These are phyloP conservation scores for Brienomyrus brachyistius DNA, from an alignment of 2,113 vertebrate genomes.

Conservation along the genomic window DNA sequence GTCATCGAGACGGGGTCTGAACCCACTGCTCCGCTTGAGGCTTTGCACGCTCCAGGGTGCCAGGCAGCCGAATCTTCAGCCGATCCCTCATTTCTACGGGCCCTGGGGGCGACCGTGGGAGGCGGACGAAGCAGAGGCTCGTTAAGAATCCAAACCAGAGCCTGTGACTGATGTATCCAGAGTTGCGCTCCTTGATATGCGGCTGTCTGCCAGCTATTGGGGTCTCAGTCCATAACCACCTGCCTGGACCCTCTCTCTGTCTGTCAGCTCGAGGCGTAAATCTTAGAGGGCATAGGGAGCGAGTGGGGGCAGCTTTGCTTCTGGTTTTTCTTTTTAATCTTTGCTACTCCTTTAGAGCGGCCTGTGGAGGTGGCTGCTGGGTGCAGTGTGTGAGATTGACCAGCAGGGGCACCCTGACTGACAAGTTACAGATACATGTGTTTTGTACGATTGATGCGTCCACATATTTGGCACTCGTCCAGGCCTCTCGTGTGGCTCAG, in stretches of 20 bases:
- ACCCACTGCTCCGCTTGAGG: not conserved
- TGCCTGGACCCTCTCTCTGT: not conserved
- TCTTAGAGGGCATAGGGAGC: not conserved
- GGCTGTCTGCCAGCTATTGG: not conserved
- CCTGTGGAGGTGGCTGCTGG: not conserved
- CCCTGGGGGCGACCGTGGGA: not conserved
- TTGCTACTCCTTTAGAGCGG: not conserved
- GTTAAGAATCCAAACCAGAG: conserved; percentile 12
- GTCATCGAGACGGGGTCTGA: not conserved
- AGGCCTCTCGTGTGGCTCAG: not conserved
- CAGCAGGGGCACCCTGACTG: not conserved
- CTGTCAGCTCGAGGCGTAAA: not conserved
- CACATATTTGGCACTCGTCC: not conserved
- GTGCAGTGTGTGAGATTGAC: not conserved
- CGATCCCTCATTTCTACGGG: not conserved
- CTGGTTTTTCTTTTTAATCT: not conserved
- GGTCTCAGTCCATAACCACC: not conserved
- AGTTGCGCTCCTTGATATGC: not conserved
- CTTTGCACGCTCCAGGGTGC: not conserved
- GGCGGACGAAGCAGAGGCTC: not conserved
- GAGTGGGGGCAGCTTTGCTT: not conserved
- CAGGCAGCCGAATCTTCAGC: not conserved
- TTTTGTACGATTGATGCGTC: not conserved
- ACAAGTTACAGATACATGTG: not conserved
- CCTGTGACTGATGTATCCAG: not conserved